phyloP scores from a whole-genome alignment of 2,888 invertebrate species.

The Leptinotarsa juncta region DNA sequence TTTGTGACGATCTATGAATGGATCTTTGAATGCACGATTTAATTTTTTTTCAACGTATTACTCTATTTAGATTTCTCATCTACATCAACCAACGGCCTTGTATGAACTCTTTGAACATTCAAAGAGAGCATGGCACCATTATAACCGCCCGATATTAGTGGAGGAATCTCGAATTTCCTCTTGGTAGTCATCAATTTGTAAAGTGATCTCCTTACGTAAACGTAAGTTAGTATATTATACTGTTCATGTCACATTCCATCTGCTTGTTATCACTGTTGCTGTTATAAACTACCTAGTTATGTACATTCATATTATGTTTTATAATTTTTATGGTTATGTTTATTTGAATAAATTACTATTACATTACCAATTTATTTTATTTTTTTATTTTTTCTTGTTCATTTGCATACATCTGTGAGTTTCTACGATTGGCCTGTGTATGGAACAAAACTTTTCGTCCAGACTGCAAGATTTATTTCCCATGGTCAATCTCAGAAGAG shows the following conservation, averaged over 20 bases:
- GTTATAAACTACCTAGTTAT: slow-evolving; percentile 33
- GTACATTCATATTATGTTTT: slow-evolving; percentile 32
- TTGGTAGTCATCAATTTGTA: background rate
- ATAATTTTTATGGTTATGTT: slow-evolving; percentile 48
- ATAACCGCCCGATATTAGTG: too few relatives aligned
- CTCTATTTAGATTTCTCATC: too few relatives aligned
- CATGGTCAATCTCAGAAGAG: background rate
- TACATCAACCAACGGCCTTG: too few relatives aligned
- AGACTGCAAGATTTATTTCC: background rate
- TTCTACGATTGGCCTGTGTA: background rate
- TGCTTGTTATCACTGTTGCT: slow-evolving; percentile 27
- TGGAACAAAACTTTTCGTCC: too few relatives aligned
- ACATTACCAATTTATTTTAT: slow-evolving; percentile 44
- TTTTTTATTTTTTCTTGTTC: slow-evolving; percentile 32
- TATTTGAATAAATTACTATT: slow-evolving; percentile 50
- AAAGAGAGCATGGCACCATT: too few relatives aligned
- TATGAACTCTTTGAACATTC: too few relatives aligned
- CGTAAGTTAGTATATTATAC: background rate
- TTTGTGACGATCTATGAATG: too few relatives aligned
- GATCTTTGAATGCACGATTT: too few relatives aligned
- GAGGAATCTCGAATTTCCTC: too few relatives aligned
- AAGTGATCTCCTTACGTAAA: background rate
- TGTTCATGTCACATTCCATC: slow-evolving; percentile 24
- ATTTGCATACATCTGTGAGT: slow-evolving; percentile 8
- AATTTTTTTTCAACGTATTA: too few relatives aligned